phyloP scores from a whole-genome alignment of 2,888 invertebrate species.

The Diplolepis rosae region DNA sequence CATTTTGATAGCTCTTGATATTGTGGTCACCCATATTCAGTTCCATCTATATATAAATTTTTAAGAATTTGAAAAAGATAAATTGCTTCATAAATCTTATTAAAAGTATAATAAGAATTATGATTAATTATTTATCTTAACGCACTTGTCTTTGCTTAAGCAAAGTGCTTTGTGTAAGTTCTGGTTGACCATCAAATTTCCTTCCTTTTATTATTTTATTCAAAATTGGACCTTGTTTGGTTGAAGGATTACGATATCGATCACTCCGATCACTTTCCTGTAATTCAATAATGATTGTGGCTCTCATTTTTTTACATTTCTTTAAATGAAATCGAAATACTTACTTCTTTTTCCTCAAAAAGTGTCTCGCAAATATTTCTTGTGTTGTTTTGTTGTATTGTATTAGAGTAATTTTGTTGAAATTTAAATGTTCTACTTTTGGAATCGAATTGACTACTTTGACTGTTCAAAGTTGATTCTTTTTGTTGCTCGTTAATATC shows the following conservation, averaged over 20 bases:
- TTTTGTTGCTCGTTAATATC: background rate
- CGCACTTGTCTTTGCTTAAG: background rate
- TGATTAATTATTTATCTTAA: background rate
- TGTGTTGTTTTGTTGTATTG: conserved; percentile 18
- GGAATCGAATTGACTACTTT: background rate
- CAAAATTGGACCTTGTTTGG: background rate
- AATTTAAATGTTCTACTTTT: background rate
- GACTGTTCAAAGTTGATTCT: background rate
- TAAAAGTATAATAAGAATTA: background rate
- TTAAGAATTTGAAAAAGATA: background rate
- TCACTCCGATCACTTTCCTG: background rate
- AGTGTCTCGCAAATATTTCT: conserved; percentile 28
- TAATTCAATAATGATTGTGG: background rate
- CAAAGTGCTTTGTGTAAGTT: background rate
- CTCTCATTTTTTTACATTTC: background rate
- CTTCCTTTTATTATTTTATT: background rate
- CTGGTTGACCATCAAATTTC: background rate
- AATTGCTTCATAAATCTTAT: no score
- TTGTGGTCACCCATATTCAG: background rate
- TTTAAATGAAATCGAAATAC: background rate
- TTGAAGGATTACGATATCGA: no score
- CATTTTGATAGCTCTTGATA: background rate
- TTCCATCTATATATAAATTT: background rate
- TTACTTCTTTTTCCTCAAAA: conserved; percentile 27
- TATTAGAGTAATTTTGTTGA: background rate